These are phyloP conservation scores for Drosophila persimilis DNA, from an alignment of 1,140 invertebrate species.

Conservation along the genomic window DNA sequence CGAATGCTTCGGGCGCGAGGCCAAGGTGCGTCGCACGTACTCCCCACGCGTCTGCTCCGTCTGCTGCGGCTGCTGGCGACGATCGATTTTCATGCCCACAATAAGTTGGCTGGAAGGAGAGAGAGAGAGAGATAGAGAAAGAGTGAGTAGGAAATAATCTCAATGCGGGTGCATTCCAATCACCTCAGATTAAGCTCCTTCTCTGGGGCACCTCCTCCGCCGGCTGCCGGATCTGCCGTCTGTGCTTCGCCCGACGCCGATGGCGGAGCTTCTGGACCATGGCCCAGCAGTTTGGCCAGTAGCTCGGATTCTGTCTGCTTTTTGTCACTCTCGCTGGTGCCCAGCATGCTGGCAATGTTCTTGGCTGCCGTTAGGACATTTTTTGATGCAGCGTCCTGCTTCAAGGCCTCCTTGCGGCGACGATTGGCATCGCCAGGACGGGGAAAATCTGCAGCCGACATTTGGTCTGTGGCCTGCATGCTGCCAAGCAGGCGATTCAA, in stretches of 20 bases:
- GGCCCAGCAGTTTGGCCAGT: constrained; percentile 87
- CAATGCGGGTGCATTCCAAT: constrained; percentile 4
- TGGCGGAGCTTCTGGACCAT: constrained; percentile 82
- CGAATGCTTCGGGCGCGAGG: constrained; percentile 38
- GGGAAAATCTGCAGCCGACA: constrained; percentile 49
- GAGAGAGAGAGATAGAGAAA: no score
- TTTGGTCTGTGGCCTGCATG: constrained; percentile 66
- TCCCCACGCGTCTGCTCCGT: constrained; percentile 79
- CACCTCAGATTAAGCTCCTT: constrained; percentile 75
- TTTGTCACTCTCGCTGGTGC: constrained; percentile 85
- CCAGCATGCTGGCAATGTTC: constrained; percentile 87
- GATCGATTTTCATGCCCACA: constrained; percentile 90
- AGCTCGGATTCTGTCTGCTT: constrained; percentile 89
- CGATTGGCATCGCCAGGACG: constrained; percentile 68
- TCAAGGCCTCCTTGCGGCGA: constrained; percentile 50
- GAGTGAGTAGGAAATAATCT: neutral
- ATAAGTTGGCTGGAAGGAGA: constrained; percentile 86
- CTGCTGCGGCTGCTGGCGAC: constrained; percentile 69
- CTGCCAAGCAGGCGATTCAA: constrained; percentile 69
- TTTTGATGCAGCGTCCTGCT: constrained; percentile 58
- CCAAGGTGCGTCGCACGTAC: constrained; percentile 70
- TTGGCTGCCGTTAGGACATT: constrained; percentile 86
- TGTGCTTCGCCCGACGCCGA: constrained; percentile 11
- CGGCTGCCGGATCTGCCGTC: neutral
- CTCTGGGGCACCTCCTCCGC: constrained; percentile 3